Conservation (phyloP, 2,888 invertebrate species). For the Ochropleura leucogaster region DNA sequence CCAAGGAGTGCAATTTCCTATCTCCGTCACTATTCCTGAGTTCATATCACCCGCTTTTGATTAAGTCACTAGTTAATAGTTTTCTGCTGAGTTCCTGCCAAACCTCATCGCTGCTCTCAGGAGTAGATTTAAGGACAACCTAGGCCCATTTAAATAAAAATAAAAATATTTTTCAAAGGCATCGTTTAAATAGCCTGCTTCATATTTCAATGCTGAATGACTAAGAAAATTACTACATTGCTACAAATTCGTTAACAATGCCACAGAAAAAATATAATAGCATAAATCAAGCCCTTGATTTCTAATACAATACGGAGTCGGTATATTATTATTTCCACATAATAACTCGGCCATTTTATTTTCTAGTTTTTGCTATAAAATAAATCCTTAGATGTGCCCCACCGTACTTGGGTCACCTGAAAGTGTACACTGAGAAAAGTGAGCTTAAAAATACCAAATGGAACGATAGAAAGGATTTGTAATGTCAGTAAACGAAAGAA, state of each 20-base stretch:
- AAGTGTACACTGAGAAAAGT: neutral
- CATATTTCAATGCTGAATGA: neutral
- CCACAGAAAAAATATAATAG: neutral
- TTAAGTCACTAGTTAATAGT: too few relatives aligned
- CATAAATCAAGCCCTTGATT: conserved; percentile 23
- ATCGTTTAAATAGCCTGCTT: neutral
- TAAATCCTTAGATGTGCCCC: conserved; percentile 2
- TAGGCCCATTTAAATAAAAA: too few relatives aligned
- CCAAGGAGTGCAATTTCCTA: too few relatives aligned
- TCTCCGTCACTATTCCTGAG: too few relatives aligned
- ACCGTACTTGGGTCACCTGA: neutral
- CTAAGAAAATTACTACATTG: neutral
- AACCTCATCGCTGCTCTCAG: too few relatives aligned
- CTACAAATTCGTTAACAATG: neutral
- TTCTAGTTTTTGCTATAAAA: neutral
- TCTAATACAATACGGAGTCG: neutral
- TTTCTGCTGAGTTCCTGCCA: too few relatives aligned
- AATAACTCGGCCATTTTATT: conserved; percentile 8
- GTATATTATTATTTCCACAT: conserved; percentile 22
- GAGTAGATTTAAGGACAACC: too few relatives aligned
- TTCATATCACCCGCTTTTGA: too few relatives aligned
- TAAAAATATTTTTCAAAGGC: too few relatives aligned
- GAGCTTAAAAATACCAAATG: neutral
- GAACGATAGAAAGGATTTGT: neutral
- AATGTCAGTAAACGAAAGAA: neutral